These are phyloP conservation scores for Penaeus chinensis DNA, from an alignment of 1,140 invertebrate genomes.

Conservation along the genomic window DNA sequence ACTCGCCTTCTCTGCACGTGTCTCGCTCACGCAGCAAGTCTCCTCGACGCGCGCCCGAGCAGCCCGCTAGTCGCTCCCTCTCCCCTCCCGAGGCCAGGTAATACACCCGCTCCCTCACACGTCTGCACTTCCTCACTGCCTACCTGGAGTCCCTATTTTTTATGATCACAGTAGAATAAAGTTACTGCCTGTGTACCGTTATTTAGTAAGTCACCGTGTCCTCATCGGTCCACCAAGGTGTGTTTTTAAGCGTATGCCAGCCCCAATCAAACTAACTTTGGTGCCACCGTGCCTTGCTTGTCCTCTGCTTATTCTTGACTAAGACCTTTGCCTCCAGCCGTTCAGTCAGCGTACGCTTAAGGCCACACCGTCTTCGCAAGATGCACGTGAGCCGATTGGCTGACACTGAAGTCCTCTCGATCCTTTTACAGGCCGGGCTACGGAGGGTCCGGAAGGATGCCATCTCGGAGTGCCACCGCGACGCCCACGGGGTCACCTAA, in stretches of 20 bases:
- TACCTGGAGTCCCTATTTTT: conserved; percentile 8
- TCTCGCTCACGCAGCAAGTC: conserved; percentile 69
- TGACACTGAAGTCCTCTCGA: neutral
- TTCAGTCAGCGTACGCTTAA: no score
- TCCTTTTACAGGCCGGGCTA: conserved; percentile 43
- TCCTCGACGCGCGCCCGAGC: conserved; percentile 74
- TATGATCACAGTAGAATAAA: no score
- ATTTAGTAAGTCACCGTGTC: no score
- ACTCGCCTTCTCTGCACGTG: conserved; percentile 72
- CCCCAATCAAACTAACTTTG: no score
- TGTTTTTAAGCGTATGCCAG: no score
- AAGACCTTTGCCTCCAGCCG: no score
- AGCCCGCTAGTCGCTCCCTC: conserved; percentile 77
- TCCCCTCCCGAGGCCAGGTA: conserved; percentile 81
- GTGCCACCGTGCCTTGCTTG: no score
- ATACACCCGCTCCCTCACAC: conserved; percentile 43
- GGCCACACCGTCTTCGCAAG: no score
- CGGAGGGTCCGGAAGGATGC: conserved; percentile 44
- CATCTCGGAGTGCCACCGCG: conserved; percentile 86
- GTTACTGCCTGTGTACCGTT: no score
- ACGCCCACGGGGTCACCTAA: conserved; percentile 95
- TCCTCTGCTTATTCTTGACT: no score
- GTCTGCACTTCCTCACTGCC: conserved; percentile 5
- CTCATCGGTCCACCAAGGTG: no score
- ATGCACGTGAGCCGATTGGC: no score